Conservation (phyloP, 1,140 invertebrate species). For the Bilobella aurantiaca region DNA sequence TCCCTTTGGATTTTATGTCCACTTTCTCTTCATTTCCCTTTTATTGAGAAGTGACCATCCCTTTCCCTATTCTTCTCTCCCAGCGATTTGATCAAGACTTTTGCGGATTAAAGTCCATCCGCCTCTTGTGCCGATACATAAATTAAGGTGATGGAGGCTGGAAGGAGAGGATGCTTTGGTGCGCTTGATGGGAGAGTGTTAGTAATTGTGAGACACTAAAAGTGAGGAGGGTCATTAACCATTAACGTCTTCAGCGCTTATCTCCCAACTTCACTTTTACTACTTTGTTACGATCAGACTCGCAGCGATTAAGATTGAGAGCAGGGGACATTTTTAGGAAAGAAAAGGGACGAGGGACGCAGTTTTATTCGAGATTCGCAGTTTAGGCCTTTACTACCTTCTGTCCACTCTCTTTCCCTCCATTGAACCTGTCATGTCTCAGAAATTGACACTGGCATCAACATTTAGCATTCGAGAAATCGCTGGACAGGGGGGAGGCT, state of each 20-base stretch:
- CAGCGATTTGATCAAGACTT: slow-evolving; percentile 3
- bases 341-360: neutral
- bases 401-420: slow-evolving; percentile 5
- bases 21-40: neutral
- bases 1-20: neutral
- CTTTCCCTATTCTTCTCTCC: neutral
- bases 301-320: slow-evolving; percentile 5
- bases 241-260: slow-evolving; percentile 27
- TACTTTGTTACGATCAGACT: neutral
- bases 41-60: neutral
- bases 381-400: neutral
- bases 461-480: slow-evolving; percentile 14
- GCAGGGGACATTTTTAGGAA: slow-evolving; percentile 8
- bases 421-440: slow-evolving; percentile 18
- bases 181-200: slow-evolving; percentile 27
- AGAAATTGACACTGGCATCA: slow-evolving; percentile 21
- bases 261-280: neutral
- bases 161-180: neutral
- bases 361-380: neutral
- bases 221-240: slow-evolving; percentile 25
- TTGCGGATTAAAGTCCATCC: neutral
- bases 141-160: neutral
- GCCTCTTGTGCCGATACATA: slow-evolving; percentile 1
- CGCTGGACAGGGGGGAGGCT: slow-evolving; percentile 4
- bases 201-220: slow-evolving; percentile 25